A percentile compares a stretch with the other conserved stretches of the same genome.
Evolutionary conservation across 2,797 vertebrate genomes (phyloP).

Genomic region (Rhinoraja longicauda): DNA sequence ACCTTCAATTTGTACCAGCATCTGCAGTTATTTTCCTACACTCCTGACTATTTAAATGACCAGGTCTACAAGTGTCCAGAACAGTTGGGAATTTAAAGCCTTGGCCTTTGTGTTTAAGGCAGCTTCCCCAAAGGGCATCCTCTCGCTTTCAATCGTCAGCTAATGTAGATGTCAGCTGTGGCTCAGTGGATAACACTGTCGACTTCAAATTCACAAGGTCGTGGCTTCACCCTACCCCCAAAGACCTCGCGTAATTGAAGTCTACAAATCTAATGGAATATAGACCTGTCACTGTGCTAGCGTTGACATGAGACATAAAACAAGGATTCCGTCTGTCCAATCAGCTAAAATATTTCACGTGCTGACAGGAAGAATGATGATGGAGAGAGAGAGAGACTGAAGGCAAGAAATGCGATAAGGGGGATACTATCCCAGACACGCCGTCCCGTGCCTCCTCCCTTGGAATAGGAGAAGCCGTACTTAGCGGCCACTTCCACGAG

Average conservation of each 20-base stretch:
- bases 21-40: too few relatives aligned
- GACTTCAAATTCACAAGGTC: background rate
- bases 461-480: background rate
- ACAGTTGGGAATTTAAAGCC: too few relatives aligned
- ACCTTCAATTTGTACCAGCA: too few relatives aligned
- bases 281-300: background rate
- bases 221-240: background rate
- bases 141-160: background rate
- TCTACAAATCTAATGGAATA: background rate
- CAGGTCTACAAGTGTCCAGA: too few relatives aligned
- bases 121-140: background rate
- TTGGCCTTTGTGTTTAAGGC: background rate
- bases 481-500: background rate
- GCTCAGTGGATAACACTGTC: background rate
- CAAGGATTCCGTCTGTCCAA: background rate
- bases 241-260: too few relatives aligned
- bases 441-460: background rate
- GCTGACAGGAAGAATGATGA: background rate
- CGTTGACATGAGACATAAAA: background rate
- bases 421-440: background rate
- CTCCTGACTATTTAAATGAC: too few relatives aligned
- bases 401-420: background rate
- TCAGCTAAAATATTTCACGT: background rate
- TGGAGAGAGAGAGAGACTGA: background rate
- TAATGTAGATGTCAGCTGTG: background rate